These are phyloP conservation scores for Cantharis flavilabris DNA, from an alignment of 2,888 invertebrate genomes.

Conservation along the genomic window DNA sequence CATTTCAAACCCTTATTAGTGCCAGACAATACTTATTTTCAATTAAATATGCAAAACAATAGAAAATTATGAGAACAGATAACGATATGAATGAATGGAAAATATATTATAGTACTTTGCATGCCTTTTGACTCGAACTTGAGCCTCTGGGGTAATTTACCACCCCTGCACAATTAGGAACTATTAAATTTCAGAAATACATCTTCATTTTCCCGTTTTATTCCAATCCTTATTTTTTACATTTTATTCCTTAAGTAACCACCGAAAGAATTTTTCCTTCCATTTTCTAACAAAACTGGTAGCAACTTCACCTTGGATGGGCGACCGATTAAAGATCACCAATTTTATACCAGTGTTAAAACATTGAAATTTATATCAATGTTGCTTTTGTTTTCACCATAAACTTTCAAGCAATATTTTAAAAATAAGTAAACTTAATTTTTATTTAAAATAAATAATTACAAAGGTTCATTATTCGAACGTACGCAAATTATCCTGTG, in stretches of 20 bases:
- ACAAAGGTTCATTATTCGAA: no score
- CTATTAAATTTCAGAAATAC: conserved; percentile 36
- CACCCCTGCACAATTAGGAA: conserved; percentile 36
- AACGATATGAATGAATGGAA: conserved; percentile 33
- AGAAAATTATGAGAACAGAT: conserved; percentile 30
- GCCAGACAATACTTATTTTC: conserved; percentile 27
- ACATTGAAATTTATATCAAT: no score
- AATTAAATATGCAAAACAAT: conserved; percentile 32
- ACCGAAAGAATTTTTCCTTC: not conserved
- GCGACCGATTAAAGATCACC: no score
- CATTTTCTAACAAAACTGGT: not conserved
- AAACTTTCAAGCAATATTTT: no score
- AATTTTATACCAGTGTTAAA: no score
- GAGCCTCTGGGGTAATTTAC: conserved; percentile 31
- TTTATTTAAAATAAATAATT: no score
- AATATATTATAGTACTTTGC: conserved; percentile 30
- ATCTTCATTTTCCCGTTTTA: conserved; percentile 31
- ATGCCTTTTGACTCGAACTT: conserved; percentile 27
- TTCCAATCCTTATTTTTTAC: conserved; percentile 10
- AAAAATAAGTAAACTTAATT: no score
- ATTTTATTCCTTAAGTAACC: not conserved
- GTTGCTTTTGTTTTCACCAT: no score
- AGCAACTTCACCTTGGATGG: no score
- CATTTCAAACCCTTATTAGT: conserved; percentile 26
- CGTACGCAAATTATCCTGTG: no score